Conservation (phyloP, 1,140 invertebrate genomes). For the Drosophila aff. region DNA sequence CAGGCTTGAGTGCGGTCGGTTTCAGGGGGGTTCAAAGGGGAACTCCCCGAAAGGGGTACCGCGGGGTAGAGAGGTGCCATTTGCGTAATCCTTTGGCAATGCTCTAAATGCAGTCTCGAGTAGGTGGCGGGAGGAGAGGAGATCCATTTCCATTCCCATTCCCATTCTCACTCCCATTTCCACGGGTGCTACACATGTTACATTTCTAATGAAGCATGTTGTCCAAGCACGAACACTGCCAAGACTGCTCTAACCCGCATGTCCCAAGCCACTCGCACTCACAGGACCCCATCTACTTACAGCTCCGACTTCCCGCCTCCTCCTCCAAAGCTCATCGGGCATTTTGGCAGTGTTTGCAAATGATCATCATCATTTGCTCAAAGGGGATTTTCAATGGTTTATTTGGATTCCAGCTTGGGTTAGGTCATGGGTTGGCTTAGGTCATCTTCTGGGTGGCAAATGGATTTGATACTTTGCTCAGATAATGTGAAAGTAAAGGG, state of each 20-base stretch:
- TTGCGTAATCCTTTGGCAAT: slow-evolving; percentile 65
- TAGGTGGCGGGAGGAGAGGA: not conserved
- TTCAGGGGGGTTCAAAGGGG: not conserved
- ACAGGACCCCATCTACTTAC: slow-evolving; percentile 21
- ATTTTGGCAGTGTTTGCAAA: slow-evolving; percentile 48
- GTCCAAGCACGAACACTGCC: slow-evolving; percentile 58
- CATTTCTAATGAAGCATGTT: slow-evolving; percentile 80
- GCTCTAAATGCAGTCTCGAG: slow-evolving; percentile 49
- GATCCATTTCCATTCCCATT: not conserved
- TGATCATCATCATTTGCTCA: slow-evolving; percentile 46
- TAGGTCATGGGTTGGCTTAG: slow-evolving; percentile 48
- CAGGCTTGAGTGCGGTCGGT: slow-evolving; percentile 67
- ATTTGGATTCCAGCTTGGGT: slow-evolving; percentile 18
- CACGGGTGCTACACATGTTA: slow-evolving; percentile 59
- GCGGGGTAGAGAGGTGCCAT: slow-evolving; percentile 3
- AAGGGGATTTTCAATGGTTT: slow-evolving; percentile 28
- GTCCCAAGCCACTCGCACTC: slow-evolving; percentile 12
- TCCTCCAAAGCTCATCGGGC: slow-evolving; percentile 4
- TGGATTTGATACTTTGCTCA: not conserved
- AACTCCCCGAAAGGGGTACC: not conserved
- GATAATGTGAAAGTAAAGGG: not conserved
- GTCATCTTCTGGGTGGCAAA: slow-evolving; percentile 20
- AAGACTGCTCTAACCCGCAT: slow-evolving; percentile 31
- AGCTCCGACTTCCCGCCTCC: not conserved
- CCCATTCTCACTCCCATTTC: not conserved